Percentiles rank a stretch among this genome's conserved stretches.
Conservation (phyloP, 92 coral and sea anemone species). For the Phymanthus crucifer region DNA sequence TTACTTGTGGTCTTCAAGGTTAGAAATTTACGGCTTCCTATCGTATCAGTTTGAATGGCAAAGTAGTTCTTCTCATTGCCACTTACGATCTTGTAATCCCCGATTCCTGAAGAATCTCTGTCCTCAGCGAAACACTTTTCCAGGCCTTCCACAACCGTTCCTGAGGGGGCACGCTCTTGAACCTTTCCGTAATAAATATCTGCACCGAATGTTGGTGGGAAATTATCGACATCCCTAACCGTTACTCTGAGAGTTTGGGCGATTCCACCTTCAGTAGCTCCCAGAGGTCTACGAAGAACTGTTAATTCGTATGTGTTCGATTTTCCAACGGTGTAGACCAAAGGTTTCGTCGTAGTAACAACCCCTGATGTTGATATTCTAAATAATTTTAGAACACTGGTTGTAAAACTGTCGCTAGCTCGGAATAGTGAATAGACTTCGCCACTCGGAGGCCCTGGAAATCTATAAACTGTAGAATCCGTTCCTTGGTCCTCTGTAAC, state of each 20-base stretch:
- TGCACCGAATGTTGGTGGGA: conserved; percentile 67
- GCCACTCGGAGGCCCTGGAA: conserved; percentile 55
- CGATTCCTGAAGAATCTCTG: conserved; percentile 53
- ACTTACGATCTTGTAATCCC: conserved; percentile 54
- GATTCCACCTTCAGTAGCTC: conserved; percentile 58
- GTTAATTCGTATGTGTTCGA: conserved; percentile 57
- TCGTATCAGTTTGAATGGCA: conserved; percentile 22
- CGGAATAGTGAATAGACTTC: conserved; percentile 62
- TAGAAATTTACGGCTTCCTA: conserved; percentile 54
- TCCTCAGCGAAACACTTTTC: conserved; percentile 79
- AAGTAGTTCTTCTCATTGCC: conserved; percentile 77
- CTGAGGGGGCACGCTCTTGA: conserved; percentile 46
- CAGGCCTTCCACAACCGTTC: conserved; percentile 62
- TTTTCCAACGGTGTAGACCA: conserved; percentile 51
- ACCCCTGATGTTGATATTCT: conserved; percentile 66
- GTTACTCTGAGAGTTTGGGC: conserved; percentile 63
- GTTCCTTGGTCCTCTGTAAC: conserved; percentile 42
- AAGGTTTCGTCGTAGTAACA: conserved; percentile 61
- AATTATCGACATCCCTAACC: conserved; percentile 69
- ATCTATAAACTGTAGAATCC: conserved; percentile 52
- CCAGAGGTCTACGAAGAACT: conserved; percentile 60
- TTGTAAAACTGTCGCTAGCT: conserved; percentile 48
- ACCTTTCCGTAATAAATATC: conserved; percentile 62
- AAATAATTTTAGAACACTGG: conserved; percentile 55
- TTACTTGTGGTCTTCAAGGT: conserved; percentile 58